Conservation (phyloP, 2,888 invertebrate species). For the Noctua janthe region DNA sequence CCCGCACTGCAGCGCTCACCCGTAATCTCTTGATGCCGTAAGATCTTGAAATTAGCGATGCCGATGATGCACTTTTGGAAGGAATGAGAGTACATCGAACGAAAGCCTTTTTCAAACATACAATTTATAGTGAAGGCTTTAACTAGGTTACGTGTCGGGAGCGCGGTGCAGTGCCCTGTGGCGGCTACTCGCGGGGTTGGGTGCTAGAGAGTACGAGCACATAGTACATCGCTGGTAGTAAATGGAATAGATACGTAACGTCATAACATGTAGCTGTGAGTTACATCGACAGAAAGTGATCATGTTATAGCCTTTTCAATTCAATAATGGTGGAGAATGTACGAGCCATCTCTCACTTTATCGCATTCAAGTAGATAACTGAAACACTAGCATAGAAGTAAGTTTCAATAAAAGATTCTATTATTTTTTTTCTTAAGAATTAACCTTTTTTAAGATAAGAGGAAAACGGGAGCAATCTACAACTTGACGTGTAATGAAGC, state of each 20-base stretch:
- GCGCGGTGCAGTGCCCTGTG: constrained; percentile 5
- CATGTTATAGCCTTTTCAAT: not conserved
- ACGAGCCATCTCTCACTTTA: not conserved
- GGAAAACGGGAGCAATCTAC: not conserved
- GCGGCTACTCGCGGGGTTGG: constrained; percentile 15
- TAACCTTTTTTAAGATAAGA: not conserved
- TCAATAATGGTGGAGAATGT: not conserved
- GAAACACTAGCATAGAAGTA: not conserved
- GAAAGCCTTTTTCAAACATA: constrained; percentile 60
- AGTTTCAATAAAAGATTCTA: not conserved
- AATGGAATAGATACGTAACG: constrained; percentile 14
- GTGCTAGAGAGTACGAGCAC: constrained; percentile 19
- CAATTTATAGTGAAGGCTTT: constrained; percentile 31
- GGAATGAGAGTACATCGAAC: constrained; percentile 40
- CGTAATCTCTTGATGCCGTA: constrained; percentile 87
- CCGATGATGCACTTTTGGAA: constrained; percentile 84
- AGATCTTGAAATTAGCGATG: constrained; percentile 86
- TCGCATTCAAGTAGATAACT: not conserved
- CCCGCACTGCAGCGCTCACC: constrained; percentile 85
- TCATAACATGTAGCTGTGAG: constrained; percentile 16
- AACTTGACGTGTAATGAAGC: not conserved
- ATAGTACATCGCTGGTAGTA: constrained; percentile 14
- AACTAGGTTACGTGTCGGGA: constrained; percentile 43
- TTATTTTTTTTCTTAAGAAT: not conserved
- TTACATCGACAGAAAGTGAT: constrained; percentile 18